Evolutionary conservation across 1,140 invertebrate genomes (phyloP).

Genomic region (Zaprionus gabonicus): DNA sequence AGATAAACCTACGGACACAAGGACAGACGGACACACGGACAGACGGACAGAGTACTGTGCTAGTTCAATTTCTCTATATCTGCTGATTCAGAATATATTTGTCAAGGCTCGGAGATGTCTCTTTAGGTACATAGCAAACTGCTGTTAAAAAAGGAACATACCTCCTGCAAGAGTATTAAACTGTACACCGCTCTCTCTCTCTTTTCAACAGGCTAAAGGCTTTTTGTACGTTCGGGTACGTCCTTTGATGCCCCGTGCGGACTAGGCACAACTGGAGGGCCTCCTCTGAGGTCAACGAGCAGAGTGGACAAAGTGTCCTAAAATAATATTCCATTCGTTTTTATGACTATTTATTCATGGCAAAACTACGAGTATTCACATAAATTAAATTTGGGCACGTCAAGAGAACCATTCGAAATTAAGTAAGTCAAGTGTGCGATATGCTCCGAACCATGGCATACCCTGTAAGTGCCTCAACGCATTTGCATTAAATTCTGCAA

Average conservation of each 20-base stretch:
- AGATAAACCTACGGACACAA: no score
- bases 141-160: no score
- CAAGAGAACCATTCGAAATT: not conserved
- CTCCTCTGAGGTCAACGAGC: no score
- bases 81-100: no score
- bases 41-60: no score
- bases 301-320: not conserved
- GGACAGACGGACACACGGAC: no score
- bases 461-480: not conserved
- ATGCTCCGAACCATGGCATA: not conserved
- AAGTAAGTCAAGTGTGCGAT: not conserved
- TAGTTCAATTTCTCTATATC: no score
- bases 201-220: not conserved
- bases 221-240: not conserved
- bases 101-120: no score
- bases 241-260: not conserved
- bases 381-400: not conserved
- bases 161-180: no score
- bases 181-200: no score
- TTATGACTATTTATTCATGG: conserved; percentile 3
- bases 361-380: not conserved
- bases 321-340: not conserved
- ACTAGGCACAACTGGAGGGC: not conserved
- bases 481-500: not conserved
- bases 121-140: no score